Base-by-base conservation (phyloP, 2,888 invertebrate genomes). In the Platycnemis pennipes region DNA sequence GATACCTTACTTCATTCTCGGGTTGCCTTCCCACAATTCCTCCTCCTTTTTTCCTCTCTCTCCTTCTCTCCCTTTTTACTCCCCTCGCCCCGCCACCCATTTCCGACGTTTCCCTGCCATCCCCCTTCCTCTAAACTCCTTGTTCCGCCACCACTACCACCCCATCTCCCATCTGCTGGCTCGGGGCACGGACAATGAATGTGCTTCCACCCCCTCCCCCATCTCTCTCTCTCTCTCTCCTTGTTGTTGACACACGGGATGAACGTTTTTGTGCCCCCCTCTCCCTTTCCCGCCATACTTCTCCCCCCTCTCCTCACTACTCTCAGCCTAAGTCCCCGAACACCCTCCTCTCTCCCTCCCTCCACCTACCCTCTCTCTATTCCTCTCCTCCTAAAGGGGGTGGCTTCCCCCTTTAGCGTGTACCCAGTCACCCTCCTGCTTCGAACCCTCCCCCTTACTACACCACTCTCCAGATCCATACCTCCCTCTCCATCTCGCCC, bases 171-270 rank as follows among this genome's bases (percentile, higher is more conserved):
- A 77, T 77, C 77, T 77, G 77, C 77, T 77, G 2, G 77, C 77
- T 37, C 63, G n/a, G 63, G 63, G 63, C 37, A 77, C 77, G 77
- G 37, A 77, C 77, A 77, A 77, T 77, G 77, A 77, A 77, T 77
- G 31, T 37, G 37, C 37, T n/a, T n/a, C 31, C 77, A 22, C 56
- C 16, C 19, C 56, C 56, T 22, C 56, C 56, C 19, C 56, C 22
- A 16, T 22, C n/a, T 8, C 11, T 4, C 11, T 26, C 31, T 37
- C 31, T 31, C 77, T 77, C 11, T 77, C 77, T 63, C 63, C 26
- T 63, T 26, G 63, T 63, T 91, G 91, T 91, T 91, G 91, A 91
- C 91, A 91, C 91, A 91, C n/a, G 63, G 91, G 91, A 91, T 91
- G 91, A 91, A 53, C 91, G 91, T 91, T 91, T 91, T 91, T 91